A percentile compares a stretch with the other conserved stretches of the same genome.
Conservation (phyloP, 2,888 invertebrate species). For the Acleris emargana region DNA sequence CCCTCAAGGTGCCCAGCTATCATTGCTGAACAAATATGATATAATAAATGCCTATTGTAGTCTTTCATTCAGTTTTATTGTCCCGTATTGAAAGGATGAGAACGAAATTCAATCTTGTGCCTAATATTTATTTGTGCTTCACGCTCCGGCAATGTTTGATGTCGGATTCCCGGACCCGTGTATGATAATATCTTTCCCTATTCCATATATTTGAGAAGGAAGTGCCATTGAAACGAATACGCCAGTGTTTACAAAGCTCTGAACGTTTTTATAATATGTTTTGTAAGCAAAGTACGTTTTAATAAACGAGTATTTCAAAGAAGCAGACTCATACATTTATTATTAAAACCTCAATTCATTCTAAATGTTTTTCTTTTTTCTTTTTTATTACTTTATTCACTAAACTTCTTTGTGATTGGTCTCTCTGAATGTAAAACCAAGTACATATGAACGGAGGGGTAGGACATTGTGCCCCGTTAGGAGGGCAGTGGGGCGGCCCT, state of each 20-base stretch:
- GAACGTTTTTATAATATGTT: too few species aligned
- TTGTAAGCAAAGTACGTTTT: too few species aligned
- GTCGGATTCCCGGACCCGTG: slow-evolving; percentile 35
- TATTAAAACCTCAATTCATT: too few species aligned
- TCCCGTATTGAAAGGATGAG: slow-evolving; percentile 42
- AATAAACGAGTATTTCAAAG: too few species aligned
- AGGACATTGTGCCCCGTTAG: slow-evolving; percentile 37
- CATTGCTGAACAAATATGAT: slow-evolving; percentile 29
- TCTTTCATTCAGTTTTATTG: slow-evolving; percentile 36
- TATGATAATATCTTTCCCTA: slow-evolving; percentile 29
- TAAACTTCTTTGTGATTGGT: not conserved
- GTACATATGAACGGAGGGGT: not conserved
- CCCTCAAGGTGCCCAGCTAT: slow-evolving; percentile 17
- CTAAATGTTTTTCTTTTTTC: not conserved
- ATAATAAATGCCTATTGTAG: slow-evolving; percentile 35
- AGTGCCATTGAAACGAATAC: slow-evolving; percentile 10
- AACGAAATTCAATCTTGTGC: slow-evolving; percentile 50
- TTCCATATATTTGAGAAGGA: slow-evolving; percentile 28
- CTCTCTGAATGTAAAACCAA: not conserved
- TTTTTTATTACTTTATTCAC: not conserved
- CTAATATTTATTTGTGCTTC: slow-evolving; percentile 41
- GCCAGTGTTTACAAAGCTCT: too few species aligned
- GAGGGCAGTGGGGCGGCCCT: slow-evolving; percentile 56
- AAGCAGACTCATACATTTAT: too few species aligned
- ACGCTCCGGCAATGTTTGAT: slow-evolving; percentile 45